Conservation (phyloP, 92 coral and sea anemone genomes). For the Porites divaricata region DNA sequence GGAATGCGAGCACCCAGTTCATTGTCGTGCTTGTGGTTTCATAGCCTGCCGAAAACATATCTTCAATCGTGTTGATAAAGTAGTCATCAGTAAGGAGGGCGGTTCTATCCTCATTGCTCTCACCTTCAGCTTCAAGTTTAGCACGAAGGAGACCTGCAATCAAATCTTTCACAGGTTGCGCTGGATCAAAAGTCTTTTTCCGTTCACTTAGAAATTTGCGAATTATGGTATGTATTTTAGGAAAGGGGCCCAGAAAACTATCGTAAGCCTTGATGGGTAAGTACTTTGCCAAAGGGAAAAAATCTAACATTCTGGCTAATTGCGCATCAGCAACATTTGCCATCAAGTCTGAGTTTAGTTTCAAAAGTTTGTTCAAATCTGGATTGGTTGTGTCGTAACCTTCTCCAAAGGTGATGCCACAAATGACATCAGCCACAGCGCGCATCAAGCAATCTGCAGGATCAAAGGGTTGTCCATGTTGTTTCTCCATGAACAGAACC, state of each 20-base stretch:
- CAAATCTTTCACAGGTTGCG: not conserved
- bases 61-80: conserved; percentile 35
- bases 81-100: conserved; percentile 53
- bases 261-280: not conserved
- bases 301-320: not conserved
- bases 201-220: not conserved
- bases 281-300: conserved; percentile 1
- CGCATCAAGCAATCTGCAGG: conserved; percentile 51
- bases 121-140: not conserved
- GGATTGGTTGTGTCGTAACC: conserved; percentile 47
- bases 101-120: not conserved
- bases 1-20: conserved; percentile 48
- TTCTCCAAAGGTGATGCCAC: conserved; percentile 56
- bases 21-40: conserved; percentile 60
- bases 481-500: conserved; percentile 24
- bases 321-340: not conserved
- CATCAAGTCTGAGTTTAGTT: not conserved
- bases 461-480: conserved; percentile 56
- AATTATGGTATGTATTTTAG: not conserved
- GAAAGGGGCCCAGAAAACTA: not conserved
- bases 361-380: conserved; percentile 29
- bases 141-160: not conserved
- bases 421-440: conserved; percentile 65
- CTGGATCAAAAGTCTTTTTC: conserved; percentile 9
- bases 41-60: conserved; percentile 60